Evolutionary conservation across 92 coral and sea anemone species (phyloP).

Genomic region (Virgularia gustaviana): DNA sequence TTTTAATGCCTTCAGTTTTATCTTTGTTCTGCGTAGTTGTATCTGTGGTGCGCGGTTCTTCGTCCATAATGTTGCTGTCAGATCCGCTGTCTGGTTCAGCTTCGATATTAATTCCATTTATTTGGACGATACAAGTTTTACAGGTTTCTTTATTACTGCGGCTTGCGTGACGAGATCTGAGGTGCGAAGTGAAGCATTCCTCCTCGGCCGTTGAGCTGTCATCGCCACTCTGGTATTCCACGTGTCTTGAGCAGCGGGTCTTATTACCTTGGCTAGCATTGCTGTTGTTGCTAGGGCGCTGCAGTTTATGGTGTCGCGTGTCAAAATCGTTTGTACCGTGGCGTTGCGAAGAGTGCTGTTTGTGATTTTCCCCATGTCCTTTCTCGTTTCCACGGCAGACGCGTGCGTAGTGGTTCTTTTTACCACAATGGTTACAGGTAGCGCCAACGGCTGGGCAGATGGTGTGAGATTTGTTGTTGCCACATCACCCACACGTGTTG

Average conservation of each 20-base stretch:
- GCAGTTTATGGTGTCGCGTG: background rate
- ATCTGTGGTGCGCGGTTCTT: conserved; percentile 50
- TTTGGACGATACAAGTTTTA: conserved; percentile 47
- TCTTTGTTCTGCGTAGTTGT: conserved; percentile 27
- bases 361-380: background rate
- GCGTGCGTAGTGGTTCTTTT: conserved; percentile 44
- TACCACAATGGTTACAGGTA: conserved; percentile 35
- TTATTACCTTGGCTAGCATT: background rate
- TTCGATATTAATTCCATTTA: conserved; percentile 33
- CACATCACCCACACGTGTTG: too few relatives aligned
- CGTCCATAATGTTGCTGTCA: conserved; percentile 53
- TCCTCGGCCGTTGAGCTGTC: conserved; percentile 48
- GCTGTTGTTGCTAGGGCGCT: background rate
- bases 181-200: conserved; percentile 43
- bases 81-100: conserved; percentile 61
- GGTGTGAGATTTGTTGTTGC: background rate
- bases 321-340: background rate
- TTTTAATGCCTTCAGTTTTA: conserved; percentile 52
- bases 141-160: conserved; percentile 15
- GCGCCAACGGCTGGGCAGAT: conserved; percentile 44
- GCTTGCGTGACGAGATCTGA: conserved; percentile 42
- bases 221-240: conserved; percentile 29
- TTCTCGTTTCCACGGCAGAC: background rate
- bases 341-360: background rate
- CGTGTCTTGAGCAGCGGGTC: conserved; percentile 27